Percentiles rank a stretch among this genome's conserved stretches.
Conservation (phyloP, 30 jellyfish, hydroid and myxozoan genomes). For the Chironex yamaguchii region DNA sequence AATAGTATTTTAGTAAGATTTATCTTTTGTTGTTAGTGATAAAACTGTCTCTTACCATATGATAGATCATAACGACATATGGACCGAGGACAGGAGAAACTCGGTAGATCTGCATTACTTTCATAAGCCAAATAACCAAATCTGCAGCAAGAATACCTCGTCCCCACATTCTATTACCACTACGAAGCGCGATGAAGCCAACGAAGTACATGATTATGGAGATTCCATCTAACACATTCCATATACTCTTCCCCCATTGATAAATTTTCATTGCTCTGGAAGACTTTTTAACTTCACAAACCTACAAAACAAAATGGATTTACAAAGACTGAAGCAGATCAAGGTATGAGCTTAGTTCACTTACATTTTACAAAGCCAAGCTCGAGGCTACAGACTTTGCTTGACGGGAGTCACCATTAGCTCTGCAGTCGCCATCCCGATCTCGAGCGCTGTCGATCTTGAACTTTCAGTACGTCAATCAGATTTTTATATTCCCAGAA, state of each 20-base stretch:
- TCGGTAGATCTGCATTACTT: conserved; percentile 80
- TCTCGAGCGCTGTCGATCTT: too few species aligned
- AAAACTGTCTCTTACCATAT: conserved; percentile 94
- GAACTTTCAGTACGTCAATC: too few species aligned
- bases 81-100: conserved; percentile 81
- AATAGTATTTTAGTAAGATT: too few species aligned
- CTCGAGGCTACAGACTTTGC: too few species aligned
- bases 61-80: conserved; percentile 78
- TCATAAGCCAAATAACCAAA: conserved; percentile 60
- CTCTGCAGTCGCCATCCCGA: too few species aligned
- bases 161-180: conserved; percentile 7
- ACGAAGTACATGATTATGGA: conserved; percentile 59
- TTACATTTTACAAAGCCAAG: too few species aligned
- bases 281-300: conserved; percentile 42
- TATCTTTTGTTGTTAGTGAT: too few species aligned
- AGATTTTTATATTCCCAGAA: too few species aligned
- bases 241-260: conserved; percentile 38
- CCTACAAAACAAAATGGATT: conserved; percentile 13
- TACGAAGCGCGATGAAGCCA: conserved; percentile 61
- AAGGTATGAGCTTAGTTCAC: too few species aligned
- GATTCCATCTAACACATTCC: conserved; percentile 68
- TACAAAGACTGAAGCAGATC: too few species aligned
- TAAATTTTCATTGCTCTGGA: conserved; percentile 6
- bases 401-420: too few species aligned
- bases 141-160: conserved; percentile 61